A percentile compares a stretch with the other conserved stretches of the same genome.
These are phyloP conservation scores for Cerastis rubricosa DNA, from an alignment of 2,888 invertebrate species.

Conservation along the genomic window DNA sequence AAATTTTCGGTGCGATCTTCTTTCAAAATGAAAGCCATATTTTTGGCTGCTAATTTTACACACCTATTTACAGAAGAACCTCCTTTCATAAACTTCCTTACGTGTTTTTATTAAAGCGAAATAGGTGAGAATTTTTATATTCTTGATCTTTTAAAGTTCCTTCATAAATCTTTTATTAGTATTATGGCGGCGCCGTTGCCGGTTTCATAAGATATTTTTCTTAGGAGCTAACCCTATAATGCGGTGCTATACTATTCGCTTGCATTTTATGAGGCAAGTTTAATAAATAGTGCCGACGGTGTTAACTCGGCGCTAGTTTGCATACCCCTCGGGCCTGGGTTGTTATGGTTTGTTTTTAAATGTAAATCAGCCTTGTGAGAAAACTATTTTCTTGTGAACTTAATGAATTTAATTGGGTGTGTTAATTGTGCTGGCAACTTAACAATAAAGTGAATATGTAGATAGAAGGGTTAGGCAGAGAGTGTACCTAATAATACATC, in stretches of 20 bases:
- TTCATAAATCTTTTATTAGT: constrained; percentile 51
- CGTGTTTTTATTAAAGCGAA: constrained; percentile 28
- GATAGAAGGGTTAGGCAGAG: neutral
- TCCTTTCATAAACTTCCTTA: constrained; percentile 12
- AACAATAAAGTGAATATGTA: neutral
- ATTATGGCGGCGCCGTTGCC: constrained; percentile 14
- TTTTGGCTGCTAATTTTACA: constrained; percentile 5
- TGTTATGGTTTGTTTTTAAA: constrained; percentile 46
- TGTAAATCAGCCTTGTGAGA: constrained; percentile 42
- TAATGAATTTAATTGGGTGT: constrained; percentile 27
- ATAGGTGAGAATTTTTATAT: constrained; percentile 12
- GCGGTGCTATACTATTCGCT: constrained; percentile 40
- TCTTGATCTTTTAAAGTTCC: constrained; percentile 15
- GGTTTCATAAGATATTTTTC: constrained; percentile 47
- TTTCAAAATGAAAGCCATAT: constrained; percentile 11
- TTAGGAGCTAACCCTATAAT: constrained; percentile 38
- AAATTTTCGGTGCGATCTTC: neutral
- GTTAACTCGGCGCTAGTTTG: constrained; percentile 45
- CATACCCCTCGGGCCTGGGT: constrained; percentile 42
- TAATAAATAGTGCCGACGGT: constrained; percentile 53
- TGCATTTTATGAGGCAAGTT: constrained; percentile 51
- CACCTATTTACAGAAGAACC: neutral
- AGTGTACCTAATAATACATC: neutral
- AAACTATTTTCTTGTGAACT: constrained; percentile 38
- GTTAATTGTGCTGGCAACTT: neutral